phyloP scores from a whole-genome alignment of 2,797 vertebrate genomes.

The Pantherophis alleghaniensis region DNA sequence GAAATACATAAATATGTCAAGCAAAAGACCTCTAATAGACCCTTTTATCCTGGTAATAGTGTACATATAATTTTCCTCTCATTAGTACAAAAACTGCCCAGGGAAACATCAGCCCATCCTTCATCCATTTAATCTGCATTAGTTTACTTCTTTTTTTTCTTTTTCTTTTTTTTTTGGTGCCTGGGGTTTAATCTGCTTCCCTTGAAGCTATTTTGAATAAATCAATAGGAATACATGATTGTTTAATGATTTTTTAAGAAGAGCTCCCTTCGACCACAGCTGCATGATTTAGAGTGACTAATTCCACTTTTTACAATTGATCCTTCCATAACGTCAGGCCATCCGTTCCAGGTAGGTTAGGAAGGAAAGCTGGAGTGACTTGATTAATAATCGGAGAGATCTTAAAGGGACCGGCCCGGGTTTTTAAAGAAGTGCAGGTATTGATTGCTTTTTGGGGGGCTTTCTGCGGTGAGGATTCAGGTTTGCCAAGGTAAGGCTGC shows the following conservation, averaged over 20 bases:
- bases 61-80: conserved; percentile 96
- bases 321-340: conserved; percentile 64
- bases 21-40: conserved; percentile 96
- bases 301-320: conserved; percentile 98
- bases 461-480: background rate
- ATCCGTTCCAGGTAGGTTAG: conserved; percentile 78
- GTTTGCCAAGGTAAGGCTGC: background rate
- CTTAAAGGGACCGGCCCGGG: conserved; percentile 31
- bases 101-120: conserved; percentile 84
- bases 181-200: conserved; percentile 95
- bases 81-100: conserved; percentile 93
- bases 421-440: background rate
- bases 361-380: conserved; percentile 53
- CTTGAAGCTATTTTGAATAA: conserved; percentile 99
- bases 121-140: conserved; percentile 98
- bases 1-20: conserved; percentile 98
- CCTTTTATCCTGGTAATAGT: conserved; percentile 95
- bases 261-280: conserved; percentile 93
- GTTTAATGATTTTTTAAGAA: conserved; percentile 99
- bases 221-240: conserved; percentile 99
- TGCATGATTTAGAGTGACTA: conserved; percentile 99
- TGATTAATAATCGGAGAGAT: conserved; percentile 37
- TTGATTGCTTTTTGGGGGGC: background rate
- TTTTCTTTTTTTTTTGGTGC: conserved; percentile 66
- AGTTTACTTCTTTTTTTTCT: conserved; percentile 75